A percentile compares a stretch with the other conserved stretches of the same genome.
Conservation (phyloP, 2,113 vertebrate species). For the Campylomormyrus tamandua region DNA sequence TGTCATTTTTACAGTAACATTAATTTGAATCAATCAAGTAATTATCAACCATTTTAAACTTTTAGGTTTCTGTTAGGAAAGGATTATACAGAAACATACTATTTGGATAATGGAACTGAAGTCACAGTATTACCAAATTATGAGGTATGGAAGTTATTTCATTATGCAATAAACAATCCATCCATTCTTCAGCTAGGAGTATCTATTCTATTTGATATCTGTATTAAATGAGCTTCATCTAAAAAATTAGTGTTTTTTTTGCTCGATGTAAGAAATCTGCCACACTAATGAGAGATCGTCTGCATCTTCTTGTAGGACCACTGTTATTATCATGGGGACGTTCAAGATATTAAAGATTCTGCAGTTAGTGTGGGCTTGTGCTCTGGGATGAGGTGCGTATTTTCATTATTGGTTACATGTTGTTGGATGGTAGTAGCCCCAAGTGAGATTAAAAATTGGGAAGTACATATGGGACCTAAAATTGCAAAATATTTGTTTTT, state of each 20-base stretch:
- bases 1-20: background rate
- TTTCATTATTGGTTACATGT: background rate
- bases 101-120: conserved; percentile 54
- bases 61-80: conserved; percentile 67
- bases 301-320: conserved; percentile 60
- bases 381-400: conserved; percentile 65
- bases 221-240: background rate
- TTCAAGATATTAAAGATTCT: conserved; percentile 61
- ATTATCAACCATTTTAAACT: background rate
- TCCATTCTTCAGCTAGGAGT: background rate
- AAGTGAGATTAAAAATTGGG: background rate
- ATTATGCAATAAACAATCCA: background rate
- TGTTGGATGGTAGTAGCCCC: background rate
- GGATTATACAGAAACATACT: conserved; percentile 68
- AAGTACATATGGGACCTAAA: background rate
- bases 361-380: conserved; percentile 74
- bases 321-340: conserved; percentile 78
- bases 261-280: background rate
- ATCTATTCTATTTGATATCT: background rate
- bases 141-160: conserved; percentile 49
- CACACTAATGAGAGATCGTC: background rate
- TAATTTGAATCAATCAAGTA: background rate
- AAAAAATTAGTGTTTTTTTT: background rate
- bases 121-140: conserved; percentile 47
- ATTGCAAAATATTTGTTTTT: background rate